phyloP scores from a whole-genome alignment of 1,140 invertebrate species.

The Rhizoglyphus robini region DNA sequence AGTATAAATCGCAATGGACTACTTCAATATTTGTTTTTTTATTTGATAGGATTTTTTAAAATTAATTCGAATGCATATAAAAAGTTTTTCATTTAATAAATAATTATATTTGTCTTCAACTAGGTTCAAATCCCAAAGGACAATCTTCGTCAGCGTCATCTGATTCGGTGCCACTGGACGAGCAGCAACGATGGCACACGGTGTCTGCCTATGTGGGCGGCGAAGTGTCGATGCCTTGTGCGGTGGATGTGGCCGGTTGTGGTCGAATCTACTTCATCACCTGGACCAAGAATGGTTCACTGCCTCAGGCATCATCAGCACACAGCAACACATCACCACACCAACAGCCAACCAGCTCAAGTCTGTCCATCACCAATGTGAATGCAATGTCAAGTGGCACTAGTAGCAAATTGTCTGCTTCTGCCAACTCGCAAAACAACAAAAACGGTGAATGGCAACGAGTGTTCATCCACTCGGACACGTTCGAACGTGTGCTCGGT shows the following conservation, averaged over 20 bases:
- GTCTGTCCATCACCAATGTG: background rate
- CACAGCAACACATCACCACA: background rate
- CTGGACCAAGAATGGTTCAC: conserved; percentile 26
- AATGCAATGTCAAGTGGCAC: background rate
- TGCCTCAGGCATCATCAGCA: background rate
- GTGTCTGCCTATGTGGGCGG: conserved; percentile 26
- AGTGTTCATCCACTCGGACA: conserved; percentile 27
- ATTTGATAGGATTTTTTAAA: too few relatives aligned
- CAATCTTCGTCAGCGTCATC: background rate
- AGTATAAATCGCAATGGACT: too few relatives aligned
- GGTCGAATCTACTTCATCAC: conserved; percentile 30
- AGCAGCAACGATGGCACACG: conserved; percentile 24
- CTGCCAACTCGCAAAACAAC: background rate
- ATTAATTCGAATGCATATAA: too few relatives aligned
- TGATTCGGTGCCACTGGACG: background rate
- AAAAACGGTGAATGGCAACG: conserved; percentile 26
- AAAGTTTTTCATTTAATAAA: too few relatives aligned
- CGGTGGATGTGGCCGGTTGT: conserved; percentile 25
- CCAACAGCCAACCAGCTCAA: too few relatives aligned
- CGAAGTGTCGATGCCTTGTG: conserved; percentile 26
- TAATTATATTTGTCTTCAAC: too few relatives aligned
- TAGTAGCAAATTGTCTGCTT: background rate
- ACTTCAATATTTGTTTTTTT: too few relatives aligned
- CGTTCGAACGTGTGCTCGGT: conserved; percentile 25
- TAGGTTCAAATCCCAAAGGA: too few relatives aligned